phyloP scores from a whole-genome alignment of 1,140 invertebrate genomes.

The Drosophila lacertosa region DNA sequence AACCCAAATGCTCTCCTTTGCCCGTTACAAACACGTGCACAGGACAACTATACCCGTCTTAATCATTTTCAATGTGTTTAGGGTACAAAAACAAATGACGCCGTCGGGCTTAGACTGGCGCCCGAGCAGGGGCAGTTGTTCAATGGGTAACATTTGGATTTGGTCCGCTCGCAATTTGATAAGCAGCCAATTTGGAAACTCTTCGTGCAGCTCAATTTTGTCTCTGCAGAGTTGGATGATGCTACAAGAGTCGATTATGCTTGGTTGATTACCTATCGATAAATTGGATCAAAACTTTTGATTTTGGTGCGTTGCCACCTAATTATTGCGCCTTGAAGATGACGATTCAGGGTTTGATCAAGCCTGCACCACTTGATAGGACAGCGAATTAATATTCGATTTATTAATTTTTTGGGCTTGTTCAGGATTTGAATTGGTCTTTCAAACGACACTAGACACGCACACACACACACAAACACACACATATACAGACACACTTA shows the following conservation, averaged over 20 bases:
- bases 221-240: neutral
- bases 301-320: neutral
- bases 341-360: no score
- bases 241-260: neutral
- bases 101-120: neutral
- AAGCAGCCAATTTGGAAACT: constrained; percentile 5
- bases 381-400: no score
- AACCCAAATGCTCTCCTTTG: no score
- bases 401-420: no score
- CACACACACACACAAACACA: no score
- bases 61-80: no score
- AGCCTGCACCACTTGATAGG: no score
- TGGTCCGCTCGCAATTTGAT: constrained; percentile 1
- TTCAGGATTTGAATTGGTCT: no score
- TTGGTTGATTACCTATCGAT: constrained; percentile 20
- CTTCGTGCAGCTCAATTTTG: neutral
- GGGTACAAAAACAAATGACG: constrained; percentile 5
- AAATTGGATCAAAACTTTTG: neutral
- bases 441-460: neutral
- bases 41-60: no score
- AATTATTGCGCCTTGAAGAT: no score
- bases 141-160: neutral
- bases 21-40: no score
- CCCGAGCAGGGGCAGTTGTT: constrained; percentile 5
- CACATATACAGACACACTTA: no score